Conservation (phyloP, 2,888 invertebrate species). For the Pseudeuparius sepicola region DNA sequence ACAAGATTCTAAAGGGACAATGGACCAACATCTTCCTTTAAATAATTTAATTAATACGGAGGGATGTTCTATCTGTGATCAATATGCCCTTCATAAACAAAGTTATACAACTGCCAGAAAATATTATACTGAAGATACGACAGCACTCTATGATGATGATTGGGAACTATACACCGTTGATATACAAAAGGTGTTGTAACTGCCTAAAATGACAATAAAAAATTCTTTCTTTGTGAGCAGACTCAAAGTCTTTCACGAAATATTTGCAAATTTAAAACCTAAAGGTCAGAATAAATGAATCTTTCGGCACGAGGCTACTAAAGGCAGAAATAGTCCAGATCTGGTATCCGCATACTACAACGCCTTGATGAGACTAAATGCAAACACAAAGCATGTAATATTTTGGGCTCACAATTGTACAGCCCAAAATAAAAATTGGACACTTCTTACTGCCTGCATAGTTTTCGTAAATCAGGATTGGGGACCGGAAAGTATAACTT, state of each 20-base stretch:
- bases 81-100: constrained; percentile 6
- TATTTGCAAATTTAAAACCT: constrained; percentile 15
- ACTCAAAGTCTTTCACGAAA: constrained; percentile 17
- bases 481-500: constrained; percentile 14
- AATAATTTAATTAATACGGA: not conserved
- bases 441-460: constrained; percentile 8
- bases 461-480: constrained; percentile 12
- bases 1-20: too few species aligned
- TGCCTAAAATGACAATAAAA: constrained; percentile 20
- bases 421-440: constrained; percentile 8
- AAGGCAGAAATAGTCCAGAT: constrained; percentile 18
- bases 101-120: constrained; percentile 7
- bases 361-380: constrained; percentile 5
- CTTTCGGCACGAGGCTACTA: constrained; percentile 18
- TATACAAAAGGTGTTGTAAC: constrained; percentile 18
- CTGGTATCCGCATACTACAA: constrained; percentile 17
- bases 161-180: constrained; percentile 12
- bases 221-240: constrained; percentile 16
- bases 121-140: constrained; percentile 3
- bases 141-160: not conserved
- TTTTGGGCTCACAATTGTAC: constrained; percentile 12
- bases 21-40: not conserved
- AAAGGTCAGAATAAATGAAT: constrained; percentile 8
- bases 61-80: constrained; percentile 6
- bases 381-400: constrained; percentile 7